These are phyloP conservation scores for Diorhabda carinulata DNA, from an alignment of 1,140 invertebrate genomes.

Conservation along the genomic window DNA sequence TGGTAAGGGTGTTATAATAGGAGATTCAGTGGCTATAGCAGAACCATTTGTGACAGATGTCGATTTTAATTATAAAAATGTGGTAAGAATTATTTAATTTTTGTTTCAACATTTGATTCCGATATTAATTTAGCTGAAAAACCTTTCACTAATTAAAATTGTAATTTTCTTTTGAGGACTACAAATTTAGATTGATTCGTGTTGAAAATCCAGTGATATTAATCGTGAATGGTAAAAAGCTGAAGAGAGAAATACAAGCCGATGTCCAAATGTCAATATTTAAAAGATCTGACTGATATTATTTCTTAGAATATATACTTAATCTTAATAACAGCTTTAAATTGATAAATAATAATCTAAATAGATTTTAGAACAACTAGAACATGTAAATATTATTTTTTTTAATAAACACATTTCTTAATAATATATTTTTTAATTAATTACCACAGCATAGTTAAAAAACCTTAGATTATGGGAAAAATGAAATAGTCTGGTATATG, in stretches of 20 bases:
- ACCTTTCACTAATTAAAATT: background rate
- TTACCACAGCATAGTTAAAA: too few relatives aligned
- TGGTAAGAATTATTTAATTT: conserved; percentile 50
- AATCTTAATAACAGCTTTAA: conserved; percentile 8
- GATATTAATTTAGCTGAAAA: background rate
- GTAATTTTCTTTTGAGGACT: conserved; percentile 56
- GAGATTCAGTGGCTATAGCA: conserved; percentile 76
- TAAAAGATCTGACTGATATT: conserved; percentile 42
- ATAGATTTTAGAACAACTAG: too few relatives aligned
- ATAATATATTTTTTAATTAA: too few relatives aligned
- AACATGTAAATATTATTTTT: too few relatives aligned
- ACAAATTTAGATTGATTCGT: conserved; percentile 67
- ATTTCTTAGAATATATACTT: background rate
- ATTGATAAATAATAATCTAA: too few relatives aligned
- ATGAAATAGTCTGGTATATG: too few relatives aligned
- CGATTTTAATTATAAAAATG: conserved; percentile 56
- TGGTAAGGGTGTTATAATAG: conserved; percentile 77
- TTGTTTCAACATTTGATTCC: background rate
- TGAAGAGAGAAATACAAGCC: conserved; percentile 67
- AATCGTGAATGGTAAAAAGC: conserved; percentile 71
- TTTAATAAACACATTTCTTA: too few relatives aligned
- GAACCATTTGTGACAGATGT: conserved; percentile 68
- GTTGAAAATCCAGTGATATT: conserved; percentile 72
- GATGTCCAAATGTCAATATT: conserved; percentile 48
- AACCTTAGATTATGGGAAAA: too few relatives aligned